Evolutionary conservation across 2,797 vertebrate genomes (phyloP), one percentile per base, ranked within the genome.

Genomic region (Characodon lateralis): DNA sequence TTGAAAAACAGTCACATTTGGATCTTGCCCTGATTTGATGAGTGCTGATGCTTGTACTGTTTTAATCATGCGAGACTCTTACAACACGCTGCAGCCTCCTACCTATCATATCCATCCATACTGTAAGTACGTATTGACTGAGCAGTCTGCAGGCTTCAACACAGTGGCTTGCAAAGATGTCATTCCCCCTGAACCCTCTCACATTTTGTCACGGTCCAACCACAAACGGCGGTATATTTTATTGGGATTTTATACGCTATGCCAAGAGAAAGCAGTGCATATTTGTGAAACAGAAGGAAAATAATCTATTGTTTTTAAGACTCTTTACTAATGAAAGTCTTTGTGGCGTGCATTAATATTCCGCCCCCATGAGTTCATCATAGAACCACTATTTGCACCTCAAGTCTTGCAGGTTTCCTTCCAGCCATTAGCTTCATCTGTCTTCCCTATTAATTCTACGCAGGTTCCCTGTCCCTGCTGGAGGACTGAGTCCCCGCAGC

Each of bases 41-140:
- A 6, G 53, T 20, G 53, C 20, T 22, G 53, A 41, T 43, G 63
- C 24, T 68, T 24, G 20, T 24, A 24, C 41, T 20, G 43, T 68
- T 43, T 68, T 43, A 43, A 43, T 53, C 51, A 6, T 22, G 18
- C 6, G 16, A 53, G 16, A 16, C 6, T 6, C 18, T 16, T 74
- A 12, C 18, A 31, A 46, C 69, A 76, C 35, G 35, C 35, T 59
- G 26, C 13, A 59, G 58, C 13, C 26, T 59, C 58, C 58, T 61
- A 10, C 6, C 26, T 63, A 63, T 63, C 59, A 35, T 31, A 2
- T 63, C 59, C 18, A 8, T 31, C 28, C 71, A 77, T 79, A 73
- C 84, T 85, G 76, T 68, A 78, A 24, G 31, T 51, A 41, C 61
- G 46, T 26, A 71, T 26, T 31, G 61, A 71, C 68, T 71, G 71